A percentile compares a stretch with the other conserved stretches of the same genome.
Conservation (phyloP, 1,140 invertebrate species). For the Brachystomella parvula region DNA sequence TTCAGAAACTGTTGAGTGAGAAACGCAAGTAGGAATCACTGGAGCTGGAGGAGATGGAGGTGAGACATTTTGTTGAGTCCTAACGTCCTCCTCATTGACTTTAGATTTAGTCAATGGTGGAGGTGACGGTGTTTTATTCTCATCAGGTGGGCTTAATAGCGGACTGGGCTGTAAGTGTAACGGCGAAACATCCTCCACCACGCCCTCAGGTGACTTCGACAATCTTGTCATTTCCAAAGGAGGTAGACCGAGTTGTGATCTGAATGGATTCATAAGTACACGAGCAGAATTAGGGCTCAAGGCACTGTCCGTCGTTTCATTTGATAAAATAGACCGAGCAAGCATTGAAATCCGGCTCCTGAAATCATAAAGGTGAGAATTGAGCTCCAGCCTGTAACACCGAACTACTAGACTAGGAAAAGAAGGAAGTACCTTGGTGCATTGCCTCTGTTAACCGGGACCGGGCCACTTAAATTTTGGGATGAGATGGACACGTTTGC, state of each 20-base stretch:
- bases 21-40: background rate
- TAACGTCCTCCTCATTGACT: background rate
- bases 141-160: background rate
- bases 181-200: background rate
- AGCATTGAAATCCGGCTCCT: background rate
- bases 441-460: too few relatives aligned
- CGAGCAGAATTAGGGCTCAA: constrained; percentile 7
- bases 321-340: background rate
- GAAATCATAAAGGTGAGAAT: background rate
- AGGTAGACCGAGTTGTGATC: background rate
- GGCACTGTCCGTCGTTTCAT: background rate
- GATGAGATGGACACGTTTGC: too few relatives aligned
- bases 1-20: too few relatives aligned
- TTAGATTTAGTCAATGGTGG: background rate
- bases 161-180: background rate
- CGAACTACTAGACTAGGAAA: too few relatives aligned
- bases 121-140: background rate
- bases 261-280: background rate
- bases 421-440: too few relatives aligned
- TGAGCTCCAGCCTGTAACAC: background rate
- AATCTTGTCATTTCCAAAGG: background rate
- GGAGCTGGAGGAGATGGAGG: background rate
- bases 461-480: background rate
- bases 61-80: background rate
- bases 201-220: background rate